phyloP scores from a whole-genome alignment of 2,888 invertebrate genomes.

The Galeruca laticollis region DNA sequence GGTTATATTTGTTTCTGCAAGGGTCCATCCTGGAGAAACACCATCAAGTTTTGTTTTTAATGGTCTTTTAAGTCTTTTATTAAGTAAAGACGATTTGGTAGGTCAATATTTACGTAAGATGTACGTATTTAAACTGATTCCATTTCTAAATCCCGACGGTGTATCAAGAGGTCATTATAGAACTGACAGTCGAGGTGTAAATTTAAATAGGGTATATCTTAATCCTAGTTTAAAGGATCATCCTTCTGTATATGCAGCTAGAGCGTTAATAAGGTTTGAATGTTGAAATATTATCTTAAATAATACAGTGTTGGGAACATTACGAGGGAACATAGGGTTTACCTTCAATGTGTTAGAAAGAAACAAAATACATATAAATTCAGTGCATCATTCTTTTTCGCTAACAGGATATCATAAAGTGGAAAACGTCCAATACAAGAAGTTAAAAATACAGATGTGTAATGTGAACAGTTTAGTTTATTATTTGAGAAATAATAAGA shows the following conservation, averaged over 20 bases:
- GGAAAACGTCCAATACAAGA: no score
- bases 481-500: no score
- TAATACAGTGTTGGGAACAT: not conserved
- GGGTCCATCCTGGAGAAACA: conserved; percentile 94
- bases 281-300: not conserved
- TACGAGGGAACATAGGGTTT: no score
- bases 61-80: conserved; percentile 84
- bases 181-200: conserved; percentile 88
- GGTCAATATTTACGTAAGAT: conserved; percentile 78
- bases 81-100: conserved; percentile 80
- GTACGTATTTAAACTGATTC: conserved; percentile 91
- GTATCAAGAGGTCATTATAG: conserved; percentile 88
- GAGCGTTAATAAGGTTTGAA: conserved; percentile 75
- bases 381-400: no score
- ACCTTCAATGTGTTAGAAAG: no score
- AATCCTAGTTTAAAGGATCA: conserved; percentile 81
- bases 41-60: conserved; percentile 92
- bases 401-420: no score
- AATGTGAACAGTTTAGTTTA: no score
- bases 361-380: no score
- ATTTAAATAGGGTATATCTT: conserved; percentile 88
- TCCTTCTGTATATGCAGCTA: conserved; percentile 88
- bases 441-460: no score
- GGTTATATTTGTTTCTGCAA: conserved; percentile 87
- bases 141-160: conserved; percentile 93